A percentile compares a stretch with the other conserved stretches of the same genome.
Conservation (phyloP, 2,888 invertebrate species). For the Melanostoma mellinum region DNA sequence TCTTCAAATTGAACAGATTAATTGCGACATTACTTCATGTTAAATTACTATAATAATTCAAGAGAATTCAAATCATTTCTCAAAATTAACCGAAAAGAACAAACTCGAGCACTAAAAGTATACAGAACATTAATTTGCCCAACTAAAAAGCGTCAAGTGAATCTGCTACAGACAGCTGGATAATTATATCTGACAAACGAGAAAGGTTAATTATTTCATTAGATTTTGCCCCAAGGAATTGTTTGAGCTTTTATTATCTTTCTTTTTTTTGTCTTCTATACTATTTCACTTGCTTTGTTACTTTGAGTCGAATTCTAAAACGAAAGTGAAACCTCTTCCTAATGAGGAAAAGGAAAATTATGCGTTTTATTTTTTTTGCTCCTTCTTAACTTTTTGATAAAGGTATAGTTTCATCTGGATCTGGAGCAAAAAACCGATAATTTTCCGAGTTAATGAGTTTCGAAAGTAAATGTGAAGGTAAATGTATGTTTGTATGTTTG, state of each 20-base stretch:
- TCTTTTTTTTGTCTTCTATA: too few species aligned
- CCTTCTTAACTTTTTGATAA: slow-evolving; percentile 2
- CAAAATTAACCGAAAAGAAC: slow-evolving; percentile 79
- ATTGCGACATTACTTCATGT: slow-evolving; percentile 80
- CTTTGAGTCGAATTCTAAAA: background rate
- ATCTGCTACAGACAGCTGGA: slow-evolving; percentile 59
- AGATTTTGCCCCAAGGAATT: slow-evolving; percentile 43
- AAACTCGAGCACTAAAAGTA: slow-evolving; percentile 21
- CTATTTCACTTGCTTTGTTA: background rate
- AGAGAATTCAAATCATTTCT: slow-evolving; percentile 81
- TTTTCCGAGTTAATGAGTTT: background rate
- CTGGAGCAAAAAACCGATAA: background rate
- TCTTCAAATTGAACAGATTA: slow-evolving; percentile 75
- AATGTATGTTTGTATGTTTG: too few species aligned
- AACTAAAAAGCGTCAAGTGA: slow-evolving; percentile 37
- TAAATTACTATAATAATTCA: slow-evolving; percentile 81
- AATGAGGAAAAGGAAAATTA: slow-evolving; percentile 36
- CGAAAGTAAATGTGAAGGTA: background rate
- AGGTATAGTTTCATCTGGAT: background rate
- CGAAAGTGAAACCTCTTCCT: slow-evolving; percentile 3
- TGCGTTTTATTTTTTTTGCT: background rate
- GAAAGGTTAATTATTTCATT: slow-evolving; percentile 69
- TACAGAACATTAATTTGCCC: slow-evolving; percentile 1
- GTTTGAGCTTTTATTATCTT: slow-evolving; percentile 40
- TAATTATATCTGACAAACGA: slow-evolving; percentile 42